Conservation (phyloP, 2,888 invertebrate genomes). For the Rhaphigaster nebulosa region DNA sequence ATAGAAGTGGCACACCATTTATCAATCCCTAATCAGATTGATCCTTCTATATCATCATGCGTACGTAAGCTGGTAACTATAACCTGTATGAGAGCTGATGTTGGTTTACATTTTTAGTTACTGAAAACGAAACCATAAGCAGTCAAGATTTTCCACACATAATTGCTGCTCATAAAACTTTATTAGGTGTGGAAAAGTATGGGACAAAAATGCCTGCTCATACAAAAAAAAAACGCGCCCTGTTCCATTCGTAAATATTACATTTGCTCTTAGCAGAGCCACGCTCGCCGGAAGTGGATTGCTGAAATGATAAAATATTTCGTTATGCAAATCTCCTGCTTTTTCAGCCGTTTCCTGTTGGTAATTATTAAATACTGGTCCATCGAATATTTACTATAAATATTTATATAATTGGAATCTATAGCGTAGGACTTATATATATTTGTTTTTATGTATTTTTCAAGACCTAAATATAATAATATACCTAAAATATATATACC, state of each 20-base stretch:
- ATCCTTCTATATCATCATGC: no score
- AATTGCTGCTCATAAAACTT: background rate
- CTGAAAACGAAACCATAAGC: no score
- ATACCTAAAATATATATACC: no score
- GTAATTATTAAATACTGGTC: background rate
- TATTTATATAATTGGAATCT: background rate
- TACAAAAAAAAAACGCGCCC: background rate
- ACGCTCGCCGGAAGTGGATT: background rate
- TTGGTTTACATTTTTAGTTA: no score
- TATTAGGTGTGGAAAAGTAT: background rate
- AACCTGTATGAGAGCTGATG: no score
- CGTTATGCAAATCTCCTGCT: background rate
- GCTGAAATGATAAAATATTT: constrained; percentile 19
- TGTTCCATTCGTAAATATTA: background rate
- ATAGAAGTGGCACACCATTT: no score
- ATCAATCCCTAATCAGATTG: no score
- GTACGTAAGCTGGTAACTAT: no score
- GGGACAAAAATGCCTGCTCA: background rate
- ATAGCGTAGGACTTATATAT: background rate
- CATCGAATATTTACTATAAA: background rate
- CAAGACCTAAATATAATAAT: no score
- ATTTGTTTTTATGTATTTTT: no score
- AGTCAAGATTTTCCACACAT: background rate
- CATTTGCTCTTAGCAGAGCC: background rate
- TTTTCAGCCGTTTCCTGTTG: background rate